Evolutionary conservation across 2,888 invertebrate species (phyloP), one percentile per base, ranked within the genome.

Genomic region (Papilio protenor): DNA sequence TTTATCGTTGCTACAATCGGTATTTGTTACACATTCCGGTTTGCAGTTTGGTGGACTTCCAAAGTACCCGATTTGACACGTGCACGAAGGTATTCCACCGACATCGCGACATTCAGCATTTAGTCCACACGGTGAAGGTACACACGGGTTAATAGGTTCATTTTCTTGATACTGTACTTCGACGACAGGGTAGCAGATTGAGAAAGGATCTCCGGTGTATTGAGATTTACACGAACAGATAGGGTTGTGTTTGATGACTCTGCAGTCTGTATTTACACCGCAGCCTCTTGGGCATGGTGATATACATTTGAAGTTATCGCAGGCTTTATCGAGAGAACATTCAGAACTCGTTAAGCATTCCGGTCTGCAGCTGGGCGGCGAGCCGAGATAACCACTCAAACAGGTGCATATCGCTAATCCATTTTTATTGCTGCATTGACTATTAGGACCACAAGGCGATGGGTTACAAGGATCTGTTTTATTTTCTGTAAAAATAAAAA

Each of bases 401-500:
- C 97, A 97, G n/a, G 96, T 96, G 88, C 97, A 97, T 75, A 96
- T 95, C n/a, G 96, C 96, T 87, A 96, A 89, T 69, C 92, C 92
- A 84, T 95, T 95, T 81, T 94, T 92, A 79, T 94, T 91, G 84
- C 92, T 94, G 86, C 96, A 96, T 84, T 95, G 95, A 79, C 96
- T 96, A 87, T 97, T 97, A 18, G 97, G 96, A 49, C 98, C 98
- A 88, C 98, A 98, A 5, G 97, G 97, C 49, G 97, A 96, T 71
- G 98, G 98, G 82, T 96, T 91, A 86, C 96, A 96, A 1, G 95
- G 93, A 59, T 94, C 92, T 16, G 82, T 83, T 78, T 86, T 85
- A 81, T 92, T 91, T 76, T 82, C 94, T 94, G 86, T 18, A 91
- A 92, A 75, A 16, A 16, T 75, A 80, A 84, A 82, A 81, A 76